These are phyloP conservation scores for Nesospiza acunhae DNA, from an alignment of 2,113 vertebrate genomes.

Conservation along the genomic window DNA sequence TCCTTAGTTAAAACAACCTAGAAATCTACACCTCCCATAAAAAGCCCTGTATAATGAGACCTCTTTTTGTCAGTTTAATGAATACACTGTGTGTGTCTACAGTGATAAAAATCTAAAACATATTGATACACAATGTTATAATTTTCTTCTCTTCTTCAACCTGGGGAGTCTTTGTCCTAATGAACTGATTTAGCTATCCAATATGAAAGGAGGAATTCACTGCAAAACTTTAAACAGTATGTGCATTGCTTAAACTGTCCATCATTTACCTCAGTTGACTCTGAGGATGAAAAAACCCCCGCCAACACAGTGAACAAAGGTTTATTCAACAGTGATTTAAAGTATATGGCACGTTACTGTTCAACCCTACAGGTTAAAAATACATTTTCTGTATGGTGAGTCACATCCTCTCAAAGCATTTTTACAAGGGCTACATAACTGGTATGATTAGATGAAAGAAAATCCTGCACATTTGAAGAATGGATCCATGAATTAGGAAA, in stretches of 20 bases:
- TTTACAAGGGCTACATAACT: not conserved
- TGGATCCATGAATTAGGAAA: not conserved
- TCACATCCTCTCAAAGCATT: not conserved
- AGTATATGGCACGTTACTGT: not conserved
- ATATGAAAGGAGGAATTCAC: not conserved
- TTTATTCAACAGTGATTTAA: not conserved
- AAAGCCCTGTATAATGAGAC: not conserved
- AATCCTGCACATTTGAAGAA: not conserved
- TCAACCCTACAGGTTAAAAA: not conserved
- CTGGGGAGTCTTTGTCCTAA: not conserved
- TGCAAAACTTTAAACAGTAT: not conserved
- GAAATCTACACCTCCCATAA: not conserved
- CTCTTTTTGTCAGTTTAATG: not conserved
- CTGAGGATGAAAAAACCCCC: not conserved
- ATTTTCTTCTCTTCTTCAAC: not conserved
- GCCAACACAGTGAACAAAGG: not conserved
- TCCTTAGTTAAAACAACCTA: conserved; percentile 35
- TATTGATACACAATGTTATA: not conserved
- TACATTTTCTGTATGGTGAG: not conserved
- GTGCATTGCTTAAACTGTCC: not conserved
- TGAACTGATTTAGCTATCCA: rapidly evolving
- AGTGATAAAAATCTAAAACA: not conserved
- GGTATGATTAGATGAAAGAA: not conserved
- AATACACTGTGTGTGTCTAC: not conserved
- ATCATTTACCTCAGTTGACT: not conserved